Evolutionary conservation across 2,113 vertebrate species (phyloP).

Genomic region (Fulica atra): DNA sequence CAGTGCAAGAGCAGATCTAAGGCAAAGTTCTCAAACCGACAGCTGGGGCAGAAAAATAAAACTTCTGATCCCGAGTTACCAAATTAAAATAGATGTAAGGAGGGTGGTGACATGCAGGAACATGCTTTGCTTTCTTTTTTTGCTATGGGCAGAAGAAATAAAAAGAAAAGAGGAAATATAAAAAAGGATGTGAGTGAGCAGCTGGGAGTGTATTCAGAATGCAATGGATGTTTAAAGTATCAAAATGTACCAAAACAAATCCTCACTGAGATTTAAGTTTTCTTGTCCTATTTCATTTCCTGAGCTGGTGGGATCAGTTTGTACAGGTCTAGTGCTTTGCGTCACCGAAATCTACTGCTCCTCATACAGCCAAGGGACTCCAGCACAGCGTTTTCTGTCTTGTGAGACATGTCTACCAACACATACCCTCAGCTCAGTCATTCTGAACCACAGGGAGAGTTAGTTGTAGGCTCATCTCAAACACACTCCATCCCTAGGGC

Average conservation of each 20-base stretch:
- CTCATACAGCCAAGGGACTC: not conserved
- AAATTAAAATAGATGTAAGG: not conserved
- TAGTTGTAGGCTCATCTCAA: not conserved
- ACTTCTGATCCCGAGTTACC: not conserved
- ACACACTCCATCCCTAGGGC: not conserved
- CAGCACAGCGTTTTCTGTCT: not conserved
- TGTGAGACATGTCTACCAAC: not conserved
- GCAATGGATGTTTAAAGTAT: not conserved
- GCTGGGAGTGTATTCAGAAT: not conserved
- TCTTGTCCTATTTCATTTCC: not conserved
- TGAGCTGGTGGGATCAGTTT: not conserved
- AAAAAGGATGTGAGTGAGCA: not conserved
- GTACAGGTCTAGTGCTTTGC: not conserved
- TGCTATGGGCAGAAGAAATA: not conserved
- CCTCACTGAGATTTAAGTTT: not conserved
- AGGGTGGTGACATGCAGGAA: not conserved
- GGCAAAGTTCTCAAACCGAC: not conserved
- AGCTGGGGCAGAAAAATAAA: not conserved
- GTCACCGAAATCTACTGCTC: not conserved
- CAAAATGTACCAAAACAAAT: not conserved
- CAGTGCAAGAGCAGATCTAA: not conserved
- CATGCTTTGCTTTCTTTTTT: not conserved
- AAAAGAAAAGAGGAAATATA: not conserved
- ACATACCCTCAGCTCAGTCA: accelerated
- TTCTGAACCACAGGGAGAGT: not conserved